Conservation (phyloP, 2,888 invertebrate species). For the Spilosoma lubricipeda region DNA sequence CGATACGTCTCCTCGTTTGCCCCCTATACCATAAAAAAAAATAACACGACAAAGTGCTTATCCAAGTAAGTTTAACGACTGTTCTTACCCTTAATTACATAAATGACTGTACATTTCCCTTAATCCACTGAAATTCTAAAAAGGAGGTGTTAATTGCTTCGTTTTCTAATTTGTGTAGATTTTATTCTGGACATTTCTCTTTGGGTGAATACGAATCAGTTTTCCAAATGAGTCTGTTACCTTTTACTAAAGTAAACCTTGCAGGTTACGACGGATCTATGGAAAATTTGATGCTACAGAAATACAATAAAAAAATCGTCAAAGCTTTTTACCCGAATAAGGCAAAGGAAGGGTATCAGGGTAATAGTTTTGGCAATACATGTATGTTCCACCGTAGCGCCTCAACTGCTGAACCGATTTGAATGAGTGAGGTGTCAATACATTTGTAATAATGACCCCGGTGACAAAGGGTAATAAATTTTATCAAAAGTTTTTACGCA, state of each 20-base stretch:
- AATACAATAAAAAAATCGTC: not conserved
- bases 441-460: too few relatives aligned
- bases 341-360: too few relatives aligned
- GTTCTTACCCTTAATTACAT: slow-evolving; percentile 9
- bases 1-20: too few relatives aligned
- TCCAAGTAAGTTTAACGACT: slow-evolving; percentile 10
- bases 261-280: not conserved
- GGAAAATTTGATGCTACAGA: not conserved
- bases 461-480: too few relatives aligned
- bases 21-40: not conserved
- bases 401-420: too few relatives aligned
- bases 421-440: too few relatives aligned
- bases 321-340: too few relatives aligned
- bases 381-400: too few relatives aligned
- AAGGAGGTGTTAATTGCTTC: slow-evolving; percentile 12
- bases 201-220: not conserved
- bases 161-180: slow-evolving; percentile 4
- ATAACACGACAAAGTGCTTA: slow-evolving; percentile 6
- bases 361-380: too few relatives aligned
- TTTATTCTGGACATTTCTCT: not conserved
- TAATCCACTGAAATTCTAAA: slow-evolving; percentile 18
- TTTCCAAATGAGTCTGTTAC: not conserved
- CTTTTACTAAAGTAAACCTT: not conserved
- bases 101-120: slow-evolving; percentile 10
- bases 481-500: too few relatives aligned